Base-by-base conservation (phyloP, 2,113 vertebrate genomes). In the Sprattus sprattus region DNA sequence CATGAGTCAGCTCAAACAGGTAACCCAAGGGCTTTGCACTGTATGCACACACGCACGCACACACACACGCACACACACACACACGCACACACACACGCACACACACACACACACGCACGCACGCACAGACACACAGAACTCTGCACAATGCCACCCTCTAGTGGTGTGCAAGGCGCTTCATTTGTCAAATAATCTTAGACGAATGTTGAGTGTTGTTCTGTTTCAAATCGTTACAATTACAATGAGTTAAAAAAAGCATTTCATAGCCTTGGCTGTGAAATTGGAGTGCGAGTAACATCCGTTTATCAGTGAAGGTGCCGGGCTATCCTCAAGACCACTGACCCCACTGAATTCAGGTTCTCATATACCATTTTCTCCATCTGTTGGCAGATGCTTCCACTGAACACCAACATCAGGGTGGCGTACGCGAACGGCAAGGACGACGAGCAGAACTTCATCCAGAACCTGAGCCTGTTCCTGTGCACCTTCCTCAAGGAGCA, bases 401-500 rank as follows among this genome's bases (percentile, higher is more conserved):
- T 99, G 93, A 99, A 97, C 93, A 99, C 97, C n/a, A 99, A 99
- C 91, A 98, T 99, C 91, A 92, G 97, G 86, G 94, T 98, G 93
- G 97, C 98, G 0, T 99, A 98, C 85, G 94, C 98, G 1, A 98
- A 97, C 84, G 98, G 98, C n/a, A 99, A 99, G 91, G 97, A 99
- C 82, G 97, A 99, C 89, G 97, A 99, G 82, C 97, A 99, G 94
- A 99, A 99, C 92, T 99, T 99, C 89, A 99, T 99, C 93, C 98
- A 99, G 93, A 99, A 99, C 92, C 96, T 99, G 89, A 99, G 98
- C 89, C 93, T 99, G 90, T 99, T 99, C 94, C 97, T 99, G 85
- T 99, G 98, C 93, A 99, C 98, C 0, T 99, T 99, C 92, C 96
- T 99, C 57, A 99, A 99, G 90, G 98, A 99, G 84, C 98, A 99